These are phyloP conservation scores for Plotosus lineatus DNA, from an alignment of 2,113 vertebrate species.

Conservation along the genomic window DNA sequence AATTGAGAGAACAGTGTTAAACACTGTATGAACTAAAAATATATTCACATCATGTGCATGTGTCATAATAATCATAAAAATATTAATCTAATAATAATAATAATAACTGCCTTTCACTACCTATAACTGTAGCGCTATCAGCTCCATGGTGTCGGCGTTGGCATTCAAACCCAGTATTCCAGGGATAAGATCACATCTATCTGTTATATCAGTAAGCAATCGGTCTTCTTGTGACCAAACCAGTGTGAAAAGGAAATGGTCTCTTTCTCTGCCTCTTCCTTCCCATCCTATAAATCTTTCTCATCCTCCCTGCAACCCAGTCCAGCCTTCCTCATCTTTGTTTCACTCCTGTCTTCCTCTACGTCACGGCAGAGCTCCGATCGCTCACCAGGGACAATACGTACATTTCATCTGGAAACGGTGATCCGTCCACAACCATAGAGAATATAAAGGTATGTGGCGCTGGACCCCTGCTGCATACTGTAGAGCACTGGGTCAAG, in stretches of 20 bases:
- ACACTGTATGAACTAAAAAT: not conserved
- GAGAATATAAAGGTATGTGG: not conserved
- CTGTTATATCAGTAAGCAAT: not conserved
- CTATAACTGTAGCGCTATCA: not conserved
- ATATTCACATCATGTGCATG: not conserved
- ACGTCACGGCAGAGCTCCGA: conserved; percentile 1
- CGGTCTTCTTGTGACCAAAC: not conserved
- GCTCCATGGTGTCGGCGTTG: not conserved
- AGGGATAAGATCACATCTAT: not conserved
- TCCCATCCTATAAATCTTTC: conserved; percentile 23
- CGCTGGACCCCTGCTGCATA: not conserved
- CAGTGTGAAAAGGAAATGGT: not conserved
- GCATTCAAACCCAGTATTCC: not conserved
- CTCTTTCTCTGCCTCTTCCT: conserved; percentile 25
- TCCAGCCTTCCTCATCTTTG: not conserved
- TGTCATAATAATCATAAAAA: too few relatives aligned
- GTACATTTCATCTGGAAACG: not conserved
- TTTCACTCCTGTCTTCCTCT: conserved; percentile 23
- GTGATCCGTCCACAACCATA: too few relatives aligned
- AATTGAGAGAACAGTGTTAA: not conserved
- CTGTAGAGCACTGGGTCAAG: not conserved
- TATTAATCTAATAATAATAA: too few relatives aligned
- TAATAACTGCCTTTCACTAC: too few relatives aligned
- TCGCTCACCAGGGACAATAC: not conserved
- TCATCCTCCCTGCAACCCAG: not conserved